These are phyloP conservation scores for Zosterops borbonicus DNA, from an alignment of 2,113 vertebrate species.

Conservation along the genomic window DNA sequence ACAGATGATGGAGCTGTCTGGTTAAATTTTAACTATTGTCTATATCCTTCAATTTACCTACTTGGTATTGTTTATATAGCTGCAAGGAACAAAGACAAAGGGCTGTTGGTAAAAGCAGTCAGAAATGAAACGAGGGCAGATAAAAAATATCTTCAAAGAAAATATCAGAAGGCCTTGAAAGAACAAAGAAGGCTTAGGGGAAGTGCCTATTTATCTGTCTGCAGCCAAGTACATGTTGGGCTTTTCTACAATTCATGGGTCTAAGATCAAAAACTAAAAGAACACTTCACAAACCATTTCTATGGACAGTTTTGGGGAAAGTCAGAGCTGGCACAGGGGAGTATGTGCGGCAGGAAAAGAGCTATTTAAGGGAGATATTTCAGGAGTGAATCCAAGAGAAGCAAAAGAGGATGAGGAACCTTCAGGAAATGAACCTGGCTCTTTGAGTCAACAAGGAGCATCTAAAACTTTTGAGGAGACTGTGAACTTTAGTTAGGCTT, in stretches of 20 bases:
- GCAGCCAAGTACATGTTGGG: background rate
- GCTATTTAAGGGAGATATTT: background rate
- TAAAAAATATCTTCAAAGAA: conserved; percentile 46
- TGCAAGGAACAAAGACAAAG: conserved; percentile 21
- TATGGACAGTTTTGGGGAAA: background rate
- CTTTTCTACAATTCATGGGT: background rate
- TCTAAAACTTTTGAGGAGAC: background rate
- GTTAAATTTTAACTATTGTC: background rate
- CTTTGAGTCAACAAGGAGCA: background rate
- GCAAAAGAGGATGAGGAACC: background rate
- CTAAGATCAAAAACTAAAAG: background rate
- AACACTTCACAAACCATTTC: background rate
- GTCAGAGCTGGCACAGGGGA: background rate
- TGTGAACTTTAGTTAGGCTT: background rate
- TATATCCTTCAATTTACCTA: conserved; percentile 14
- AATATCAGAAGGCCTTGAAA: conserved; percentile 25
- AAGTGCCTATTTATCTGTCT: conserved; percentile 16
- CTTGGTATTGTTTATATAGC: conserved; percentile 10
- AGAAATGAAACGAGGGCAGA: background rate
- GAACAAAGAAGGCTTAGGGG: background rate
- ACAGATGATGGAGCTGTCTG: background rate
- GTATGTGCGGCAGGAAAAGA: background rate
- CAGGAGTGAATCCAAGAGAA: background rate
- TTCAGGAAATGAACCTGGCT: background rate
- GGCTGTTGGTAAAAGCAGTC: background rate